Conservation (phyloP, 92 coral and sea anemone species). For the Epizoanthus illoricatus region DNA sequence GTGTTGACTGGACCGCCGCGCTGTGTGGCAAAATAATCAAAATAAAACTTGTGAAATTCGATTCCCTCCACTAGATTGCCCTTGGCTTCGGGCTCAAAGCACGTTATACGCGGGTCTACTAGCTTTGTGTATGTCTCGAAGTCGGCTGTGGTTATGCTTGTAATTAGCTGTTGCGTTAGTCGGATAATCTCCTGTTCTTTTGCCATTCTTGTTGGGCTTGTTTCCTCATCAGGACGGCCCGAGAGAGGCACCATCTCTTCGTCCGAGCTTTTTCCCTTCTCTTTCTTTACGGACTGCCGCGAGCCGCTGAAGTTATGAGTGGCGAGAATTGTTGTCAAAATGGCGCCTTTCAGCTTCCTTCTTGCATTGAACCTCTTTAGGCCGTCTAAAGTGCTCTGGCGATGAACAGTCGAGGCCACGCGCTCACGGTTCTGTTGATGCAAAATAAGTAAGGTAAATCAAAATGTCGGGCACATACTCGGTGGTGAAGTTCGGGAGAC, state of each 20-base stretch:
- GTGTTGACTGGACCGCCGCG: slow-evolving; percentile 82
- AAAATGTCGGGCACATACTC: neutral
- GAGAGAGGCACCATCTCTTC: slow-evolving; percentile 63
- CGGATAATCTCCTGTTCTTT: slow-evolving; percentile 89
- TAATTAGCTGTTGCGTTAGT: slow-evolving; percentile 85
- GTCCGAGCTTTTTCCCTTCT: slow-evolving; percentile 66
- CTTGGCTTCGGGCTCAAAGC: slow-evolving; percentile 79
- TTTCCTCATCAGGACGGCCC: slow-evolving; percentile 55
- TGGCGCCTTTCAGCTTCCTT: slow-evolving; percentile 94
- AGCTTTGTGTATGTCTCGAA: slow-evolving; percentile 86
- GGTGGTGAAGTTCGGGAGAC: neutral
- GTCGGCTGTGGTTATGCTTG: slow-evolving; percentile 89
- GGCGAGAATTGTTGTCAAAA: slow-evolving; percentile 90
- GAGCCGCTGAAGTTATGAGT: slow-evolving; percentile 76
- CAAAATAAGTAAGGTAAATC: neutral
- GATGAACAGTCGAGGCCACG: slow-evolving; percentile 93
- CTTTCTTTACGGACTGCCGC: slow-evolving; percentile 63
- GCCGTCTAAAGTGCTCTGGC: slow-evolving; percentile 97
- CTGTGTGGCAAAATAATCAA: slow-evolving; percentile 58
- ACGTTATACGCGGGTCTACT: slow-evolving; percentile 80
- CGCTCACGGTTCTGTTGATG: slow-evolving; percentile 87
- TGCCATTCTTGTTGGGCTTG: slow-evolving; percentile 39
- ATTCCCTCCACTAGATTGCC: slow-evolving; percentile 92
- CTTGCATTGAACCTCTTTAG: slow-evolving; percentile 94
- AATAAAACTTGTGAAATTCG: slow-evolving; percentile 91